These are phyloP conservation scores for Leptoclinus maculatus DNA, from an alignment of 2,797 vertebrate genomes.

Conservation along the genomic window DNA sequence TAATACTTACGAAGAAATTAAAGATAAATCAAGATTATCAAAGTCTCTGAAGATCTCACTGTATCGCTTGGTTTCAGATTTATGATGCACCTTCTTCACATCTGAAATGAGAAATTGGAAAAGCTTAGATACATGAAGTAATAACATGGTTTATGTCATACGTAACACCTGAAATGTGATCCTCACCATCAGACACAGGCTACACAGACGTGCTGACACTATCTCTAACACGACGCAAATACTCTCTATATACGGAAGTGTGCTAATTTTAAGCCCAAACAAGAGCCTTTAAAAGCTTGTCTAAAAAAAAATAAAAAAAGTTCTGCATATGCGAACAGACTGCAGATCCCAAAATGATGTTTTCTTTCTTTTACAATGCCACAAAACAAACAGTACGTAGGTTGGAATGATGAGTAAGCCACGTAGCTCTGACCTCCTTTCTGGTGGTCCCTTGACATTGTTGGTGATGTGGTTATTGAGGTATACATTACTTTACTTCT, in stretches of 20 bases:
- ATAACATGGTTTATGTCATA: neutral
- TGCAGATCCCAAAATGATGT: neutral
- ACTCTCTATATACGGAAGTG: neutral
- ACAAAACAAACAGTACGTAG: neutral
- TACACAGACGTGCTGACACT: neutral
- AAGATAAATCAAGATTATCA: constrained; percentile 90
- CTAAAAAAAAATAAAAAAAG: neutral
- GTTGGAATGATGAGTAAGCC: neutral
- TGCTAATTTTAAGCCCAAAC: neutral
- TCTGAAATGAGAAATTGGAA: constrained; percentile 73
- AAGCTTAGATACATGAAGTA: neutral
- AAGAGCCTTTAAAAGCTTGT: neutral
- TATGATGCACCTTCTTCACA: constrained; percentile 50
- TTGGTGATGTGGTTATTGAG: neutral
- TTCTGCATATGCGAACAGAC: neutral
- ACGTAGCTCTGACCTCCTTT: neutral
- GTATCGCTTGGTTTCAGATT: constrained; percentile 86
- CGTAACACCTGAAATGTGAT: neutral
- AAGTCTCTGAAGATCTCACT: constrained; percentile 94
- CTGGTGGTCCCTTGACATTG: neutral
- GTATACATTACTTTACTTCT: neutral
- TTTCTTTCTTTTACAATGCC: neutral
- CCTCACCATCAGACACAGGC: neutral
- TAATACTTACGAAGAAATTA: constrained; percentile 85
- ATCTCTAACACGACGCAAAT: neutral